Percentiles rank a stretch among this genome's conserved stretches.
Evolutionary conservation across 2,113 vertebrate genomes (phyloP).

Genomic region (Psettodes erumei): DNA sequence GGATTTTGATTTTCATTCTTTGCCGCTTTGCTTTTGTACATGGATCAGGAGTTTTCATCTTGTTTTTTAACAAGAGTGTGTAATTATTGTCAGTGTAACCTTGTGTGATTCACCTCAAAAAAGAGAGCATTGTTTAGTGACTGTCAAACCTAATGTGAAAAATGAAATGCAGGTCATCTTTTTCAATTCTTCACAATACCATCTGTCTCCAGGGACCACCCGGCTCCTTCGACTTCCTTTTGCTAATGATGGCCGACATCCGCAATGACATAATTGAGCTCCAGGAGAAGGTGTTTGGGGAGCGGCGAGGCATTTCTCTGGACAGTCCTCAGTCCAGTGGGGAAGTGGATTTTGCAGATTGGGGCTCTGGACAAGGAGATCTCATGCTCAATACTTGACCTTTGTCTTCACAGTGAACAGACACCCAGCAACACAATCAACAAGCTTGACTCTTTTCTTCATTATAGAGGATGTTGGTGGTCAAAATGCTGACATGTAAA

Average conservation of each 20-base stretch:
- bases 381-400: conserved; percentile 74
- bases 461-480: conserved; percentile 12
- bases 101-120: too few species aligned
- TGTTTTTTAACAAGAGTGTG: neutral
- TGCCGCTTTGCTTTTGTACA: too few species aligned
- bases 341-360: conserved; percentile 76
- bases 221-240: conserved; percentile 85
- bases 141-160: neutral
- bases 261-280: conserved; percentile 85
- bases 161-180: neutral
- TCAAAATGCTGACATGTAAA: conserved; percentile 29
- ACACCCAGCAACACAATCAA: conserved; percentile 21
- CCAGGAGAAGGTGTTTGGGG: conserved; percentile 84
- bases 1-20: neutral
- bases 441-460: conserved; percentile 26
- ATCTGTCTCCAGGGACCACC: conserved; percentile 79
- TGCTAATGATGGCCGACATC: conserved; percentile 87
- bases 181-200: neutral
- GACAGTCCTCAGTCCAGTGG: conserved; percentile 73
- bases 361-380: conserved; percentile 82
- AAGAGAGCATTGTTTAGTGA: neutral
- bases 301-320: conserved; percentile 71
- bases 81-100: neutral
- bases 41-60: too few species aligned
- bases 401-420: neutral